A percentile compares a stretch with the other conserved stretches of the same genome.
Conservation (phyloP, 2,113 vertebrate species). For the Eudorcas thomsonii region DNA sequence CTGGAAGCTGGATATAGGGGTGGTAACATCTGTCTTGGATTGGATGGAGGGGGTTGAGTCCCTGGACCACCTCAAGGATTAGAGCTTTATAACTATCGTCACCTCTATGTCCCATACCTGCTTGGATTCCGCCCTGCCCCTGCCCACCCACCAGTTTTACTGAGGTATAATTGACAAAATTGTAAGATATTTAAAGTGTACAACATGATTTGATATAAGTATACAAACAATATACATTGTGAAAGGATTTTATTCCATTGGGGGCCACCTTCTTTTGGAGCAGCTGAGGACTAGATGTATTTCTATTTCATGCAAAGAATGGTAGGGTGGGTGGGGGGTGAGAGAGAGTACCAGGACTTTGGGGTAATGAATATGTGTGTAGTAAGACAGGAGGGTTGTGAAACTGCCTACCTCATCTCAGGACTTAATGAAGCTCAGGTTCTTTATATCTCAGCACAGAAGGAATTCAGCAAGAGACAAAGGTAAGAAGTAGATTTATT, state of each 20-base stretch:
- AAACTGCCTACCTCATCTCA: not conserved
- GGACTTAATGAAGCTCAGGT: not conserved
- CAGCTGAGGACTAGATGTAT: not conserved
- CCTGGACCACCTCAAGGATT: not conserved
- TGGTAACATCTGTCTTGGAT: not conserved
- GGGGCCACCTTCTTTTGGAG: not conserved
- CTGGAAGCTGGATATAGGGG: not conserved
- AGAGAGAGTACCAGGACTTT: not conserved
- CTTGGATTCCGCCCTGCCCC: fast-evolving
- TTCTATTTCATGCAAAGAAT: not conserved
- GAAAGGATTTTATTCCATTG: not conserved
- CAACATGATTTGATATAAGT: not conserved
- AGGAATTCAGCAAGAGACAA: not conserved
- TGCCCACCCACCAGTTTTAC: not conserved
- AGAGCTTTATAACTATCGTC: not conserved
- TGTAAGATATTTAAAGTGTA: not conserved
- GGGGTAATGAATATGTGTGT: not conserved
- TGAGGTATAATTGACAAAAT: not conserved
- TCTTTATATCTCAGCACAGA: not conserved
- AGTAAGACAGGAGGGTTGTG: not conserved
- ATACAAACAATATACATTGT: not conserved
- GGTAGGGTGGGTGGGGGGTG: not conserved
- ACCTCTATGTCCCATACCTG: not conserved
- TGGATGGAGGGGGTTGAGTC: not conserved
- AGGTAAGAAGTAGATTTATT: not conserved